These are phyloP conservation scores for Nysson spinosus DNA, from an alignment of 2,888 invertebrate genomes.

Conservation along the genomic window DNA sequence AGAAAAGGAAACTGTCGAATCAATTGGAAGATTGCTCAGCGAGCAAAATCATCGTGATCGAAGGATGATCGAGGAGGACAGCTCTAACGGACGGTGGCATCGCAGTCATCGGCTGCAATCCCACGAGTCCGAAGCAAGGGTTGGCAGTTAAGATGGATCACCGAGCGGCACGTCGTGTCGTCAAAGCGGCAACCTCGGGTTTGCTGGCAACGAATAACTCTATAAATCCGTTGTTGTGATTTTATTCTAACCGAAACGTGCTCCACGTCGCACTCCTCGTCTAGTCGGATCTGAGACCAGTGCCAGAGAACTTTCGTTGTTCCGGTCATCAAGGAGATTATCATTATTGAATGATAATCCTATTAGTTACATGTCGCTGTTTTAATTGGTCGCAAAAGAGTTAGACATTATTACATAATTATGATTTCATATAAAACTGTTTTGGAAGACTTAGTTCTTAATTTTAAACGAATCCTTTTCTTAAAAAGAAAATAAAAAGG, in stretches of 20 bases:
- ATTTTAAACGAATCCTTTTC: too few relatives aligned
- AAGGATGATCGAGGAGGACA: conserved; percentile 66
- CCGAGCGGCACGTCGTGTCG: conserved; percentile 58
- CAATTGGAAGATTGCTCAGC: conserved; percentile 43
- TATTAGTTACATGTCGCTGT: too few relatives aligned
- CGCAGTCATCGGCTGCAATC: conserved; percentile 58
- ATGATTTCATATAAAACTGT: too few relatives aligned
- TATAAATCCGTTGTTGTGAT: conserved; percentile 54
- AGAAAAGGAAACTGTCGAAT: conserved; percentile 41
- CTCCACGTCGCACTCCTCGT: conserved; percentile 18
- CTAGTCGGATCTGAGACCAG: conserved; percentile 1
- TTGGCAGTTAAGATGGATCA: conserved; percentile 73
- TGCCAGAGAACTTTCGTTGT: neutral
- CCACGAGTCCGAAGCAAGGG: conserved; percentile 46
- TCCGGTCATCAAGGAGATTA: too few relatives aligned
- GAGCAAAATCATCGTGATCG: conserved; percentile 53
- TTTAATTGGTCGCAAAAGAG: too few relatives aligned
- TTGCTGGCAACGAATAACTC: conserved; percentile 58
- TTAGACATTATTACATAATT: too few relatives aligned
- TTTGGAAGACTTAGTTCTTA: too few relatives aligned
- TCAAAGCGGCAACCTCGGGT: conserved; percentile 61
- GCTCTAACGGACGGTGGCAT: conserved; percentile 66
- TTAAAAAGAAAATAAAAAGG: too few relatives aligned
- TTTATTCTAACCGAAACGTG: conserved; percentile 58
- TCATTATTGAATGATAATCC: too few relatives aligned